A percentile compares a stretch with the other conserved stretches of the same genome.
These are phyloP conservation scores for Sebastes oblongus DNA, from an alignment of 2,797 vertebrate genomes.

Conservation along the genomic window DNA sequence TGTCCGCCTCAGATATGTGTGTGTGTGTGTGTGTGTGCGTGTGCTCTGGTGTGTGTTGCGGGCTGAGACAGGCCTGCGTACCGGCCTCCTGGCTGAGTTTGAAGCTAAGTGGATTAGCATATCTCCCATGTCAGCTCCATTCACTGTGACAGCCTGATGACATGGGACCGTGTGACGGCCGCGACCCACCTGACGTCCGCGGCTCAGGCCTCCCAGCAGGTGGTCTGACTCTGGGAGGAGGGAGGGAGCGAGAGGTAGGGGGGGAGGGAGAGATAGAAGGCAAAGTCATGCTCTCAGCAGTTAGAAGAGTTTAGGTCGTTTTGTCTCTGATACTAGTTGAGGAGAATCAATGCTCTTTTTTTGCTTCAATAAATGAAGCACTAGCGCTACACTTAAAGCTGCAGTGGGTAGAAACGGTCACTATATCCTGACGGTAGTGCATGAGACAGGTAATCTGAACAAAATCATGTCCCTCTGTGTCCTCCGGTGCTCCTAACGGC, in stretches of 20 bases:
- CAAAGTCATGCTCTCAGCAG: conserved; percentile 14
- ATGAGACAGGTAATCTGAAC: too few relatives aligned
- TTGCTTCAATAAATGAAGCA: neutral
- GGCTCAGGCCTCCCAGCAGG: conserved; percentile 70
- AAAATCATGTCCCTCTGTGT: too few relatives aligned
- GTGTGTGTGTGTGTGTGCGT: neutral
- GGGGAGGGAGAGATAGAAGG: neutral
- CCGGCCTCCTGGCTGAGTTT: conserved; percentile 68
- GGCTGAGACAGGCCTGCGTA: conserved; percentile 37
- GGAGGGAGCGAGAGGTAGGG: neutral
- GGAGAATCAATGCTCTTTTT: neutral
- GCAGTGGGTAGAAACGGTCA: too few relatives aligned
- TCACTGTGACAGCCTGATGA: conserved; percentile 76
- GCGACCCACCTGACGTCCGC: conserved; percentile 72
- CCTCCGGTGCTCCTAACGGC: too few relatives aligned
- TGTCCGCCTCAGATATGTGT: conserved; percentile 34
- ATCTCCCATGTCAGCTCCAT: conserved; percentile 77
- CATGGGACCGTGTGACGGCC: conserved; percentile 75
- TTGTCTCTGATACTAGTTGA: neutral
- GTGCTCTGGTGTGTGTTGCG: conserved; percentile 28
- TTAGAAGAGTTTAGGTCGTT: neutral
- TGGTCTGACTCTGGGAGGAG: conserved; percentile 52
- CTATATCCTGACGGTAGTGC: too few relatives aligned
- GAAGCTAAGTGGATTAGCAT: conserved; percentile 85
- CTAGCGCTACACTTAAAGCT: neutral